Conservation (phyloP, 2,888 invertebrate genomes). For the Ochropleura leucogaster region DNA sequence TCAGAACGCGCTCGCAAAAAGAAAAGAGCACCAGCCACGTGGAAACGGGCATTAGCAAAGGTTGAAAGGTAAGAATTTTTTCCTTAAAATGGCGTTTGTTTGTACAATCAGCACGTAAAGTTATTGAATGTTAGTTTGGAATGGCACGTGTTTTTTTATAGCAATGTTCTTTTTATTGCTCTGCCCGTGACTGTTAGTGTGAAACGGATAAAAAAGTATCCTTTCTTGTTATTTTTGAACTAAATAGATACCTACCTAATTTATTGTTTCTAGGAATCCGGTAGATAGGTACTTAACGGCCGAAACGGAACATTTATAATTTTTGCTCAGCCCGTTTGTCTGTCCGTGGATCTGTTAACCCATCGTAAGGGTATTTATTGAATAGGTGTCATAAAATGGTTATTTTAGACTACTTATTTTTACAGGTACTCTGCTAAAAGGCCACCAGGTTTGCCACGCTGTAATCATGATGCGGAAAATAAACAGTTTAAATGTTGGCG, state of each 20-base stretch:
- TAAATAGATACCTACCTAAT: constrained; percentile 12
- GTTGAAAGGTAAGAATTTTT: constrained; percentile 12
- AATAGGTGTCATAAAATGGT: constrained; percentile 25
- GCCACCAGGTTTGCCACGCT: constrained; percentile 37
- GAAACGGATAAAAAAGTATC: constrained; percentile 1
- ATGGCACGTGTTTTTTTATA: neutral
- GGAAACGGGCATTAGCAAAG: constrained; percentile 13
- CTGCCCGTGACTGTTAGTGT: constrained; percentile 3
- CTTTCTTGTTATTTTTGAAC: constrained; percentile 4
- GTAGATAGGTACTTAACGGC: neutral
- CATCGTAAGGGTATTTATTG: constrained; percentile 15
- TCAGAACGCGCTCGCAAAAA: constrained; percentile 30
- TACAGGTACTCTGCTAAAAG: constrained; percentile 43
- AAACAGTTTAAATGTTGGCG: constrained; percentile 42
- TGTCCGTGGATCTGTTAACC: constrained; percentile 7
- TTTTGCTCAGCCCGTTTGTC: constrained; percentile 13
- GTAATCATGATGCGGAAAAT: constrained; percentile 40
- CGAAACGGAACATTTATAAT: neutral
- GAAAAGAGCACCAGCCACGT: constrained; percentile 13
- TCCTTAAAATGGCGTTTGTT: constrained; percentile 19
- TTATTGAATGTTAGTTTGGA: constrained; percentile 18
- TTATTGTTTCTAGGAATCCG: constrained; percentile 18
- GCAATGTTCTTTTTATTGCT: constrained; percentile 2
- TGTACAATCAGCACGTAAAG: constrained; percentile 40
- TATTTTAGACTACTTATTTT: constrained; percentile 31